phyloP scores from a whole-genome alignment of 2,113 vertebrate species.

The Crotophaga sulcirostris region DNA sequence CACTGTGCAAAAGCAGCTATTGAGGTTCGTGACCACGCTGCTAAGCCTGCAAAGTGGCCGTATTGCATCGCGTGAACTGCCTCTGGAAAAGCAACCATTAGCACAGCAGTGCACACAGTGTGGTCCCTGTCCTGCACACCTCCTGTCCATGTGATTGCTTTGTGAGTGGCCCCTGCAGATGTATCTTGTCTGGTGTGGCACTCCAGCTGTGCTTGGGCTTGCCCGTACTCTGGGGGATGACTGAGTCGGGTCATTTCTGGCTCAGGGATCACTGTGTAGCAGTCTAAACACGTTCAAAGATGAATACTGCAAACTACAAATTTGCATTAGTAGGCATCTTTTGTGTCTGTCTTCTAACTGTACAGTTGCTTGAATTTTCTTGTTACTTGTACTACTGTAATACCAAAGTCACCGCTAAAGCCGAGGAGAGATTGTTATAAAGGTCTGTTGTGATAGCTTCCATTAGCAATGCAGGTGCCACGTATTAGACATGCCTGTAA shows the following conservation, averaged over 20 bases:
- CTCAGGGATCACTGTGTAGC: background rate
- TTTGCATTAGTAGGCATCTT: background rate
- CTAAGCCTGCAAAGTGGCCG: background rate
- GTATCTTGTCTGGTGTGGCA: background rate
- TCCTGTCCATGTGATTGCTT: accelerated
- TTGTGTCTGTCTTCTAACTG: background rate
- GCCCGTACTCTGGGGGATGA: accelerated
- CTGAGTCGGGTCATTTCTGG: background rate
- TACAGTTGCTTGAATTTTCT: background rate
- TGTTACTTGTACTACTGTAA: background rate
- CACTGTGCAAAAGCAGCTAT: background rate
- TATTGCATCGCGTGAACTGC: accelerated
- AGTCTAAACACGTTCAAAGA: background rate
- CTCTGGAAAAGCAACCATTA: accelerated
- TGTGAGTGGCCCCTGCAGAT: background rate
- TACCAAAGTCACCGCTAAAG: background rate
- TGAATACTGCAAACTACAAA: background rate
- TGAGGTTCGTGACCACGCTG: background rate
- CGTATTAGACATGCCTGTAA: background rate
- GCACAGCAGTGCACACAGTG: accelerated
- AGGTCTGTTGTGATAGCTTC: background rate
- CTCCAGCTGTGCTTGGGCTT: background rate
- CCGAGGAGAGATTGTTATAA: background rate
- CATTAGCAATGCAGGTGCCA: background rate
- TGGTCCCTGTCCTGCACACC: background rate